phyloP scores from a whole-genome alignment of 2,113 vertebrate genomes.

The Hippocampus zosterae region DNA sequence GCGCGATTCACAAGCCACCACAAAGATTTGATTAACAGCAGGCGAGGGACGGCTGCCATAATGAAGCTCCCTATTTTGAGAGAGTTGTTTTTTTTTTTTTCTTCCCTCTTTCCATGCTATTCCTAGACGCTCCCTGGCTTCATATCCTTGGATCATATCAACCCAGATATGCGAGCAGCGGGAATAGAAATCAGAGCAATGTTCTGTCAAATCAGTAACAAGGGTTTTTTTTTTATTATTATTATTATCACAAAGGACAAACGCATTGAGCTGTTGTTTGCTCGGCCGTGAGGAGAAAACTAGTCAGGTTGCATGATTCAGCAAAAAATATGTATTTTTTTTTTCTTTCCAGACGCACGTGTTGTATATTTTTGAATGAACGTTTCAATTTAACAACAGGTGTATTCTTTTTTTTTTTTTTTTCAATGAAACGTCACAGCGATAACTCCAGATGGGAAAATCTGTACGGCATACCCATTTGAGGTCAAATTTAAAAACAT shows the following conservation, averaged over 20 bases:
- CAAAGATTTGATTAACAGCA: slow-evolving; percentile 62
- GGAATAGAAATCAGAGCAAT: slow-evolving; percentile 62
- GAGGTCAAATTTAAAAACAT: too few relatives aligned
- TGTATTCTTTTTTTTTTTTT: too few relatives aligned
- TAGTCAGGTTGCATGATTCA: too few relatives aligned
- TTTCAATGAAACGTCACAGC: too few relatives aligned
- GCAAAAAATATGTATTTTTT: too few relatives aligned
- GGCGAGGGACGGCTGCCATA: slow-evolving; percentile 55
- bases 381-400: too few relatives aligned
- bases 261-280: background rate
- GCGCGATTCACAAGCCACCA: slow-evolving; percentile 31
- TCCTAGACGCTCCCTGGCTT: slow-evolving; percentile 37
- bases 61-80: slow-evolving; percentile 68
- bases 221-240: slow-evolving; percentile 32
- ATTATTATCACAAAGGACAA: slow-evolving; percentile 14
- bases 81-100: slow-evolving; percentile 26
- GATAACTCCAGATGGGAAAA: too few relatives aligned
- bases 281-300: background rate
- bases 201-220: slow-evolving; percentile 50
- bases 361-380: too few relatives aligned
- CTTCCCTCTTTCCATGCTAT: slow-evolving; percentile 45
- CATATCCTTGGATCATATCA: slow-evolving; percentile 49
- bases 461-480: too few relatives aligned
- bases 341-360: too few relatives aligned
- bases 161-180: slow-evolving; percentile 56